Base-by-base conservation (phyloP, 2,888 invertebrate genomes). In the Ctena decussata region DNA sequence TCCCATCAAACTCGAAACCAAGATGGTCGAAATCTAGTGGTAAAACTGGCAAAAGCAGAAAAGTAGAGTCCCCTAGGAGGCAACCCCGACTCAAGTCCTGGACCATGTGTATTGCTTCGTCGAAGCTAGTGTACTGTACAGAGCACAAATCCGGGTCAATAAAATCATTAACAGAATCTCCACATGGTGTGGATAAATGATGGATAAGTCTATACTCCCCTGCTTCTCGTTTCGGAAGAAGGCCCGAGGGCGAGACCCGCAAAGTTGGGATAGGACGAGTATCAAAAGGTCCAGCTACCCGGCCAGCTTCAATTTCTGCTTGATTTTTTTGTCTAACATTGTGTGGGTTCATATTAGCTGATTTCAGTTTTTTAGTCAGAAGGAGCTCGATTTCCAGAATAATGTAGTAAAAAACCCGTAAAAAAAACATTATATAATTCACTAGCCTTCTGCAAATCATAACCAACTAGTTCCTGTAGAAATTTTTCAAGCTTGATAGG, bases 81-180 rank as follows among this genome's bases (percentile, higher is more conserved):
- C 73, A 46, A 1, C 69, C 70, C 11, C n/a, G 32, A 27, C 86
- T 83, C 24, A 86, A 21, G 1, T 80, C 69, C 46, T 83, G 83
- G 6, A 83, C 69, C 69, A 86, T 81, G 8, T 77, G 46, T n/a
- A 84, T 76, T 39, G 86, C 86, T 18, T 75, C 71, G 41, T 86
- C 84, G 74, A 86, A 83, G 3, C 53, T 57, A 2, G 86, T 78
- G 41, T 84, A 87, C n/a, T 77, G 73, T 11, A 87, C 86, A 3
- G 79, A 76, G 18, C 75, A 78, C 1, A 81, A 21, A 18, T 71
- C 24, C 18, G 81, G 82, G 37, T 80, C 76, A 73, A 87, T 87
- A 35, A 57, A 71, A 39, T 87, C 82, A 69, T 87, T 87, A 0
- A 87, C 30, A 15, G 76, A 81, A 18, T 18, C 27, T 0, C 80